Evolutionary conservation across 2,888 invertebrate genomes (phyloP).

Genomic region (Cremastobaeus sp.): DNA sequence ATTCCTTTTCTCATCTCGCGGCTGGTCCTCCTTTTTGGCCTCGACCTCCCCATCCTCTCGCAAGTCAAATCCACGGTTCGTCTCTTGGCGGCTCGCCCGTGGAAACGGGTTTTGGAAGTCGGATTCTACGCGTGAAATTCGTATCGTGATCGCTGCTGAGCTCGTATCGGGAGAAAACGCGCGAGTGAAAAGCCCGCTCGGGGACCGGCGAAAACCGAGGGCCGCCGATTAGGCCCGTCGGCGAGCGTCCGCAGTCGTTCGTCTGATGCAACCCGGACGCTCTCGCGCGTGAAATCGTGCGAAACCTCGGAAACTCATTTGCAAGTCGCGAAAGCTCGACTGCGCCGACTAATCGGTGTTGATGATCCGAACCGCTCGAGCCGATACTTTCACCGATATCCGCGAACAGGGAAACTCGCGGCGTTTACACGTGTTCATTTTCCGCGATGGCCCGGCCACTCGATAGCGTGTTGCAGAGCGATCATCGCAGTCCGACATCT

Average conservation of each 20-base stretch:
- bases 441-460: background rate
- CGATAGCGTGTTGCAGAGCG: slow-evolving; percentile 67
- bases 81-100: slow-evolving; percentile 54
- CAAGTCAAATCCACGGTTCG: slow-evolving; percentile 66
- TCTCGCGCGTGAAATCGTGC: slow-evolving; percentile 44
- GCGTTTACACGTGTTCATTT: slow-evolving; percentile 30
- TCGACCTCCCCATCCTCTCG: slow-evolving; percentile 63
- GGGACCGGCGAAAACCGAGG: background rate
- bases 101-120: slow-evolving; percentile 70
- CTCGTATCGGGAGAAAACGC: too few species aligned
- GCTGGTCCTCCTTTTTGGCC: slow-evolving; percentile 62
- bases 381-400: slow-evolving; percentile 47
- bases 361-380: slow-evolving; percentile 15
- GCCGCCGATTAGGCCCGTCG: too few species aligned
- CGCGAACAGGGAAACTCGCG: slow-evolving; percentile 21
- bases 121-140: slow-evolving; percentile 64
- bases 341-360: slow-evolving; percentile 14
- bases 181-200: background rate
- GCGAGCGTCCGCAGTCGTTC: too few species aligned
- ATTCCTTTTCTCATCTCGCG: slow-evolving; percentile 61
- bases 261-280: too few species aligned
- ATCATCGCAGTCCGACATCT: slow-evolving; percentile 70
- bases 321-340: slow-evolving; percentile 12
- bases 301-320: slow-evolving; percentile 41
- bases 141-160: background rate